Conservation (phyloP, 1,140 invertebrate species). For the Cydia fagiglandana region DNA sequence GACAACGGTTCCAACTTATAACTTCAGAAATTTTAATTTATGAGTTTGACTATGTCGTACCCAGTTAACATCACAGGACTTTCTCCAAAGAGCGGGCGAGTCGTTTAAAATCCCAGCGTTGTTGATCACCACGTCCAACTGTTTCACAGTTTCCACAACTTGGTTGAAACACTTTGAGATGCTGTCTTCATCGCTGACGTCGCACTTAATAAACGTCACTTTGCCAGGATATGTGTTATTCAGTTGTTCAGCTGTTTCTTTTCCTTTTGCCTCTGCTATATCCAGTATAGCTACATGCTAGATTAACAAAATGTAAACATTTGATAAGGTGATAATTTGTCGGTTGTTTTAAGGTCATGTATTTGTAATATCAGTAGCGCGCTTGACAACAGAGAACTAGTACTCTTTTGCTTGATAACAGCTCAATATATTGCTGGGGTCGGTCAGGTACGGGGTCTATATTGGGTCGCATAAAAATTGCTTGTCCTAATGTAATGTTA, state of each 20-base stretch:
- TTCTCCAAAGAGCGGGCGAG: constrained; percentile 48
- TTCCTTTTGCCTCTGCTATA: constrained; percentile 49
- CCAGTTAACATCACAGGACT: constrained; percentile 44
- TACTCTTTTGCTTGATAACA: no score
- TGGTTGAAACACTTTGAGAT: constrained; percentile 80
- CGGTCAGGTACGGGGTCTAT: no score
- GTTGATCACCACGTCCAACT: constrained; percentile 83
- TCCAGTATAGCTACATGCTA: constrained; percentile 64
- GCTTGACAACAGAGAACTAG: no score
- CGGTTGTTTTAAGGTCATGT: no score
- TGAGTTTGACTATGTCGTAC: not conserved
- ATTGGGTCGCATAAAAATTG: no score
- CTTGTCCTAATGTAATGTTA: no score
- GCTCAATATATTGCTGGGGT: no score
- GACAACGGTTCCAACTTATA: no score
- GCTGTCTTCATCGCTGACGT: constrained; percentile 81
- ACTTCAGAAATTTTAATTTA: no score
- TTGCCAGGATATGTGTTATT: constrained; percentile 49
- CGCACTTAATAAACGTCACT: constrained; percentile 78
- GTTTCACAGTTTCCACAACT: constrained; percentile 77
- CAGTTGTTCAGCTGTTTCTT: constrained; percentile 39
- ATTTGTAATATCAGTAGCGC: no score
- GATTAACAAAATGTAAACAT: constrained; percentile 15
- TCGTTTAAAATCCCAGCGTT: constrained; percentile 80
- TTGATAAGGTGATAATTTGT: not conserved